These are phyloP conservation scores for human (Homo sapiens) DNA, from an alignment of 2,113 vertebrate genomes.

Conservation along the genomic window GRCh38 chr2:11995501-11996000, in stretches of 20 bases:
- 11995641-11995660: background rate
- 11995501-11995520: background rate
- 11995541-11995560: background rate
- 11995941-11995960: no score
- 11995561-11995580: background rate
- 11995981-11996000: no score
- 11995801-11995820: background rate
- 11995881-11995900: constrained; percentile 2
- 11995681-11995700: background rate
- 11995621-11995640: background rate
- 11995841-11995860: background rate
- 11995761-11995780: background rate
- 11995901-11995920: background rate
- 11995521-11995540: background rate
- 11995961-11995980: no score
- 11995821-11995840: background rate
- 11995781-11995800: background rate
- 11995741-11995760: background rate
- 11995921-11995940: background rate
- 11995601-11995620: background rate
- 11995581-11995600: background rate
- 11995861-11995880: background rate
- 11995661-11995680: constrained; percentile 16
- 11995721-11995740: constrained; percentile 52
- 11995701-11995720: constrained; percentile 29